Evolutionary conservation across 2,888 invertebrate species (phyloP), one percentile per base, ranked within the genome.

Genomic region (Alloscopus bannaensis): DNA sequence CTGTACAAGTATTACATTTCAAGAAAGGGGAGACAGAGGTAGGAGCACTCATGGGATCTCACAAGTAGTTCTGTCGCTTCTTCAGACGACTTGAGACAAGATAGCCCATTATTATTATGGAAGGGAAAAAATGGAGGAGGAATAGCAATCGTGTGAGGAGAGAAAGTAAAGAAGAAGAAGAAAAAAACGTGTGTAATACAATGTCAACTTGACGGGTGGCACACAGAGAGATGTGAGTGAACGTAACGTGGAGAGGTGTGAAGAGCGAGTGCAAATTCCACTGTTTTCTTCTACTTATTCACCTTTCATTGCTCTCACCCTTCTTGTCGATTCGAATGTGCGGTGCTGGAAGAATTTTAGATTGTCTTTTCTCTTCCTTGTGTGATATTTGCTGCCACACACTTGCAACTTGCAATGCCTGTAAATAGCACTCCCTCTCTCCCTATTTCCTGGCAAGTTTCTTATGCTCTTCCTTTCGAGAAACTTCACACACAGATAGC

Each of bases 161-260:
- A 16, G 62, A 62, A 16, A n/a, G 16, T 3, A 28, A 57, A 29
- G 29, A 24, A 57, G 24, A 57, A 57, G 29, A 26, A 4, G n/a
- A 28, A 20, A n/a, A 57, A 26, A 36, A 62, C 62, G 62, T 11
- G 22, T 62, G 62, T 62, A 40, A 40, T 62, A 40, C 36, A 40
- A 40, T 62, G 62, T 62, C 62, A 62, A 62, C 11, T 65, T 47
- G 65, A 65, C 65, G 65, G 65, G 20, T 47, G 42, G 47, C 65
- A 45, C 18, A 47, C 11, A 31, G 59, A 4, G 20, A 8, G 18
- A 60, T 57, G 26, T 11, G 29, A 47, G 57, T 13, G 55, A 57
- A 40, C 69, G 69, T 69, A 57, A 40, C 69, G 69, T 69, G 69
- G 69, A 69, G 69, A 69, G 69, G 69, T 69, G 69, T 42, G 69